phyloP scores from a whole-genome alignment of 1,140 invertebrate species.

The Drosophila repleta region DNA sequence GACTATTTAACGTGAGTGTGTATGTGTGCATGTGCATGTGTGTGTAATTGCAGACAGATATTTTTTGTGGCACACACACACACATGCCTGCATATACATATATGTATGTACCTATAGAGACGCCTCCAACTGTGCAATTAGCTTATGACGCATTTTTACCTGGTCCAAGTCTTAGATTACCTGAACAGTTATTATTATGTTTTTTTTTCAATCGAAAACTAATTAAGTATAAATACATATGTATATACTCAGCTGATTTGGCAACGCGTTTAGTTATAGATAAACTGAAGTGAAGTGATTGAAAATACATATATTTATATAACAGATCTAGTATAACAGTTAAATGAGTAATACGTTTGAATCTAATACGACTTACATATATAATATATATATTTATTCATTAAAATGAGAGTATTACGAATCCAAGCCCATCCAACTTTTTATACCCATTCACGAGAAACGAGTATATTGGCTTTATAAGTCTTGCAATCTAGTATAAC shows the following conservation, averaged over 20 bases:
- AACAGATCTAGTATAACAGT: no score
- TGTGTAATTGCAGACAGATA: constrained; percentile 11
- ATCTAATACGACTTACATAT: no score
- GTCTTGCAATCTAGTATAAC: no score
- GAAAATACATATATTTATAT: no score
- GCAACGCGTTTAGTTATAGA: not conserved
- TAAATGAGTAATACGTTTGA: no score
- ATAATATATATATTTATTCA: no score
- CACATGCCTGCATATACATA: not conserved
- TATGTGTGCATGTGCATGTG: constrained; percentile 9
- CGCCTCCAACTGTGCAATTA: constrained; percentile 26
- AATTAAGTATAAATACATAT: not conserved
- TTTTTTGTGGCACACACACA: not conserved
- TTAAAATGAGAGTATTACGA: no score
- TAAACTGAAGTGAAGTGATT: no score
- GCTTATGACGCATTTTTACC: constrained; percentile 19
- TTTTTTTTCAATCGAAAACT: not conserved
- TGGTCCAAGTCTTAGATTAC: constrained; percentile 6
- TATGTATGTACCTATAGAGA: not conserved
- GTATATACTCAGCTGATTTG: not conserved
- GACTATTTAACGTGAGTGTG: constrained; percentile 52
- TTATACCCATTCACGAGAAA: no score
- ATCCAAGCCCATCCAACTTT: no score
- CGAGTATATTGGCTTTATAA: no score
- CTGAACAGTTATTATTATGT: not conserved